Evolutionary conservation across 2,113 vertebrate species (phyloP).

Genomic region (Ceyx melanurus): DNA sequence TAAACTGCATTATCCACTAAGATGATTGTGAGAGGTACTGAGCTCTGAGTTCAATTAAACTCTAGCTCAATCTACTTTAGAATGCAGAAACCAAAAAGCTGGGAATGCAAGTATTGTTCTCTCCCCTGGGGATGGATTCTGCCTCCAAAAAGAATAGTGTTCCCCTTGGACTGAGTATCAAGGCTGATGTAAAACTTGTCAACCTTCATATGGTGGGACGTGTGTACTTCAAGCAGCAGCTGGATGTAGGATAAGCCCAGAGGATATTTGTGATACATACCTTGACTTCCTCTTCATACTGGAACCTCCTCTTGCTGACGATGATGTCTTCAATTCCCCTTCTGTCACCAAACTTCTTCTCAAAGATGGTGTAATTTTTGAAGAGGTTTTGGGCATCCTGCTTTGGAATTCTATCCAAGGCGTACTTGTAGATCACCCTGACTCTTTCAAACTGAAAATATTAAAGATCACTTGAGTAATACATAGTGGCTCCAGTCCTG

Average conservation of each 20-base stretch:
- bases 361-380: constrained; percentile 97
- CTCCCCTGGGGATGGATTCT: background rate
- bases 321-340: constrained; percentile 98
- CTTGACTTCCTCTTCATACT: constrained; percentile 99
- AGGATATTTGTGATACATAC: constrained; percentile 55
- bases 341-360: constrained; percentile 97
- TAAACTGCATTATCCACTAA: background rate
- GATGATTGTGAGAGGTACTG: background rate
- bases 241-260: background rate
- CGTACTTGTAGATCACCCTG: constrained; percentile 95
- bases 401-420: constrained; percentile 93
- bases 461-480: background rate
- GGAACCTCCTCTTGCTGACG: constrained; percentile 94
- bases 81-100: background rate
- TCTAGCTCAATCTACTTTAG: background rate
- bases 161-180: background rate
- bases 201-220: background rate
- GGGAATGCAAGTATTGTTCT: background rate
- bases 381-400: constrained; percentile 96
- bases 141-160: background rate
- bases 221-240: accelerated
- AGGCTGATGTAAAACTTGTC: accelerated
- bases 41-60: background rate
- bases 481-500: background rate
- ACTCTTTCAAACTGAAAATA: constrained; percentile 92